Conservation (phyloP, 2,888 invertebrate species). For the Monoplex corrugatus region DNA sequence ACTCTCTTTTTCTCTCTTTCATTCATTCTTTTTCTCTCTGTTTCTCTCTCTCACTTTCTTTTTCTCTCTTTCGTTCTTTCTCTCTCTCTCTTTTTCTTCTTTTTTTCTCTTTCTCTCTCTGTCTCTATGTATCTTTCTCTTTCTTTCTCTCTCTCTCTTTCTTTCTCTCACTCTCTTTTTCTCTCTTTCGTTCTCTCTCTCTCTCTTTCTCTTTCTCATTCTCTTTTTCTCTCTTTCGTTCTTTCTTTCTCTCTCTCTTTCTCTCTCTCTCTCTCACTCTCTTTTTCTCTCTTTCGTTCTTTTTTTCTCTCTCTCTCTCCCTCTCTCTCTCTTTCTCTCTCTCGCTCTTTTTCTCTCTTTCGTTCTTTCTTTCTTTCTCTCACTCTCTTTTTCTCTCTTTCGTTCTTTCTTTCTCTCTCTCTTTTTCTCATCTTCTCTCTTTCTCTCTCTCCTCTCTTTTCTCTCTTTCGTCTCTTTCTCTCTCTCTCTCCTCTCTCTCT, state of each 20-base stretch:
- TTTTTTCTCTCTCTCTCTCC: background rate
- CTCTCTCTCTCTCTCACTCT: background rate
- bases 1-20: background rate
- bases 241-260: no score
- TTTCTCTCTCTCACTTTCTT: background rate
- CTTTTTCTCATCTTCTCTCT: background rate
- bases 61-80: background rate
- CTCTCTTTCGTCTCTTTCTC: constrained; percentile 7
- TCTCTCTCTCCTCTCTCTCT: background rate
- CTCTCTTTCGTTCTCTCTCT: background rate
- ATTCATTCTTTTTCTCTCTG: background rate
- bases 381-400: no score
- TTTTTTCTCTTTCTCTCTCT: background rate
- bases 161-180: background rate
- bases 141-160: background rate
- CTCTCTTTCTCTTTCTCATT: no score
- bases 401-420: constrained; percentile 14
- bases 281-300: background rate
- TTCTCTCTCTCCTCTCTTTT: background rate
- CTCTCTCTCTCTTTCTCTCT: no score
- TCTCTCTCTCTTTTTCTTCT: background rate
- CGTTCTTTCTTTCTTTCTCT: no score
- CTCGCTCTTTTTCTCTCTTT: no score
- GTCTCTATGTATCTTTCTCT: background rate
- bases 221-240: no score